phyloP scores from a whole-genome alignment of 1,140 invertebrate genomes.

The Cylas formicarius region DNA sequence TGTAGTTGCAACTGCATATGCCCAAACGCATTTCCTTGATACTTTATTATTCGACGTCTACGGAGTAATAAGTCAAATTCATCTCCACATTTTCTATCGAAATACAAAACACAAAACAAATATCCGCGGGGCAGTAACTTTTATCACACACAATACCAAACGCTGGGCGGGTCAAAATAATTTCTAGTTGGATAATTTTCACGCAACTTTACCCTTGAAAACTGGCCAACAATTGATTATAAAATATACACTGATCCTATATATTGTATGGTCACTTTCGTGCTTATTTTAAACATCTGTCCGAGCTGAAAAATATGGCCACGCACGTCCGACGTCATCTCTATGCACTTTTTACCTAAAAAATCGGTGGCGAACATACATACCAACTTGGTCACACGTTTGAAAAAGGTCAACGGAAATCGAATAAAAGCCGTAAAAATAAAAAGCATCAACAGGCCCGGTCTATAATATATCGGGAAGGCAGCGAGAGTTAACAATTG shows the following conservation, averaged over 20 bases:
- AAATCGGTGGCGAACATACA: not conserved
- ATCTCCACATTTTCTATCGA: too few relatives aligned
- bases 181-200: conserved; percentile 3
- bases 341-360: not conserved
- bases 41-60: too few relatives aligned
- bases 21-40: too few relatives aligned
- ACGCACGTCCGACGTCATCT: not conserved
- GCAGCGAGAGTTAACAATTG: too few relatives aligned
- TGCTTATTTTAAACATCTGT: not conserved
- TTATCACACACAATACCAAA: not conserved
- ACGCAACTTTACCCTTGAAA: conserved; percentile 6
- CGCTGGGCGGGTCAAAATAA: not conserved
- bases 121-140: not conserved
- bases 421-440: too few relatives aligned
- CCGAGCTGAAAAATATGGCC: not conserved
- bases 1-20: too few relatives aligned
- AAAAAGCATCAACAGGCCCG: too few relatives aligned
- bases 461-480: too few relatives aligned
- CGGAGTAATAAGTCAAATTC: too few relatives aligned
- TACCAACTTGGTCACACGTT: not conserved
- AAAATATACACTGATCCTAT: conserved; percentile 4
- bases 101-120: conserved; percentile 1
- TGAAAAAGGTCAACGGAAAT: not conserved
- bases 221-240: conserved; percentile 4
- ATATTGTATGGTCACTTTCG: too few relatives aligned